These are phyloP conservation scores for Lucilia sericata DNA, from an alignment of 1,140 invertebrate genomes.

Conservation along the genomic window DNA sequence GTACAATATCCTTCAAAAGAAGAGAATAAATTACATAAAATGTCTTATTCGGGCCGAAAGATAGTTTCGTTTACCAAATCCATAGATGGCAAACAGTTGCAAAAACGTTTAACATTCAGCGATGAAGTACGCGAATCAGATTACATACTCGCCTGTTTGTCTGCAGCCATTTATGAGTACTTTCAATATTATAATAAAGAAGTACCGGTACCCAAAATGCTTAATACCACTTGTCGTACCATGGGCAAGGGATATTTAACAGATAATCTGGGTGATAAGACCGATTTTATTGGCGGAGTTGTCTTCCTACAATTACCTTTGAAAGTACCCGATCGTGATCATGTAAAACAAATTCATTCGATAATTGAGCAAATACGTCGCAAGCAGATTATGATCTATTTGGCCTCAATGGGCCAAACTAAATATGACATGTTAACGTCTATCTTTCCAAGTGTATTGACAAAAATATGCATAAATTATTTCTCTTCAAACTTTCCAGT, in stretches of 20 bases:
- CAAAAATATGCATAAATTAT: slow-evolving; percentile 77
- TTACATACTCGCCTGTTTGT: slow-evolving; percentile 72
- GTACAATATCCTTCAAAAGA: slow-evolving; percentile 68
- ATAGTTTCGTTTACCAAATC: slow-evolving; percentile 81
- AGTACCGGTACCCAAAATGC: slow-evolving; percentile 58
- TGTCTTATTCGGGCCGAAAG: slow-evolving; percentile 81
- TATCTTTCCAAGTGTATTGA: slow-evolving; percentile 75
- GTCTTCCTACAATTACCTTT: slow-evolving; percentile 69
- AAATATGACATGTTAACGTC: slow-evolving; percentile 76
- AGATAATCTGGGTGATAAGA: slow-evolving; percentile 57
- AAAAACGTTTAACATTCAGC: slow-evolving; percentile 70
- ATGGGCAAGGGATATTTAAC: slow-evolving; percentile 66
- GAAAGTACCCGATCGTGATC: slow-evolving; percentile 62
- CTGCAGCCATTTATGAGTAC: slow-evolving; percentile 62
- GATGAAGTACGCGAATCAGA: slow-evolving; percentile 77
- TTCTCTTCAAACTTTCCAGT: slow-evolving; percentile 80
- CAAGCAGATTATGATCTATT: slow-evolving; percentile 77
- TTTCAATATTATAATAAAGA: slow-evolving; percentile 53
- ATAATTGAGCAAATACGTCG: slow-evolving; percentile 73
- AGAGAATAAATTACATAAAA: slow-evolving; percentile 75
- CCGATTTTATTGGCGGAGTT: slow-evolving; percentile 65
- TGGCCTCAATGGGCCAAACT: slow-evolving; percentile 76
- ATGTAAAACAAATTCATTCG: slow-evolving; percentile 69
- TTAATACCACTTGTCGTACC: slow-evolving; percentile 69
- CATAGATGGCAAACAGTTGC: slow-evolving; percentile 70